Base-by-base conservation (phyloP, 1,140 invertebrate species). In the Papilio aristodemus region DNA sequence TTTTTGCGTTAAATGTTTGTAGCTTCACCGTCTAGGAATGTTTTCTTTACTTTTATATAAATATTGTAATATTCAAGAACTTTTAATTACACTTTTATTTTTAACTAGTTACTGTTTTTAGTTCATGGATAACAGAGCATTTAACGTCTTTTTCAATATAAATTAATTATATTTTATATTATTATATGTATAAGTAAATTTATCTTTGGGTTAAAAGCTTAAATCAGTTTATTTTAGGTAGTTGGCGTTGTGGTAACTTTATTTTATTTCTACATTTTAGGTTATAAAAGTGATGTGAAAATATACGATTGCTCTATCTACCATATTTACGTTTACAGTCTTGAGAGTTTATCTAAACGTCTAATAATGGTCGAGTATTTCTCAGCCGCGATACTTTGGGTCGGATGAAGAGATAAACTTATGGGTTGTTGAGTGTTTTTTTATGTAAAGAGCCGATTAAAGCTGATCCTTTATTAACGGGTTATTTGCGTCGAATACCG, bases 401-500 rank as follows among this genome's bases (percentile, higher is more conserved):
- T 25, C 73, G 74, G 72, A 86, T 86, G 74, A 83, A 83, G 81
- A 77, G 79, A 84, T 84, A 86, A 83, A 78, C 70, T 64, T 54
- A 54, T 64, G 58, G 70, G 69, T 71, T 64, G 68, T 62, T 76
- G 75, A 84, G 78, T 81, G 78, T 84, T 80, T 80, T 78, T 84
- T 78, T 80, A 79, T 77, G 78, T 79, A 80, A 77, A 75, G 67
- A 71, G 71, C 71, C 78, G 76, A 84, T 85, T 84, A 83, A 78
- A 83, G 82, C 78, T 71, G 81, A 72, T 66, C 38, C 67, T 74
- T 78, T 68, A 81, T 75, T 71, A 75, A 77, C 70, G 73, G 69
- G 64, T 69, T 38, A 38, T 62, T 62, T 62, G 36, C 59, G 50
- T 57, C 73, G 66, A 78, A 80, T 68, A 81, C 80, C 78, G 80